Conservation (phyloP, 2,797 vertebrate species). For the Masticophis lateralis region DNA sequence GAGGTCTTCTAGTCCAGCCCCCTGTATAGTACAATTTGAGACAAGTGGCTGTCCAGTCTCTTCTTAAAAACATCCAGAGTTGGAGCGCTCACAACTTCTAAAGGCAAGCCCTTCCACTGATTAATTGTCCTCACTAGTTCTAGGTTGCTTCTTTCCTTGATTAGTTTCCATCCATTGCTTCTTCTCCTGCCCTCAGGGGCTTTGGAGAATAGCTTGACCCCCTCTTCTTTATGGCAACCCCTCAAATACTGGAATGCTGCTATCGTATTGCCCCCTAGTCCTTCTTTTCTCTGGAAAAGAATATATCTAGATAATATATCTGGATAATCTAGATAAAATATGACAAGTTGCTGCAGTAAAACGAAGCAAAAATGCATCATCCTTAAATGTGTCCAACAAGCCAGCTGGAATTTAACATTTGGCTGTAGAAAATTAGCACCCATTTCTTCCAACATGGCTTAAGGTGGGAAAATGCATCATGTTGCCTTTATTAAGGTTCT, state of each 20-base stretch:
- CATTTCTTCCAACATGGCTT: background rate
- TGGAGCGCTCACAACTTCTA: background rate
- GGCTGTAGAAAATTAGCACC: background rate
- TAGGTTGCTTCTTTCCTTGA: no score
- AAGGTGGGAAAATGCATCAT: slow-evolving; percentile 44
- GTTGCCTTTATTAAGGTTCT: slow-evolving; percentile 56
- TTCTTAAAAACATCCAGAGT: background rate
- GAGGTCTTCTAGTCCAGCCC: background rate
- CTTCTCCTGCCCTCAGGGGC: no score
- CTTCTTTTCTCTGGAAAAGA: background rate
- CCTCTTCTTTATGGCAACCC: no score
- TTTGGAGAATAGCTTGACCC: no score
- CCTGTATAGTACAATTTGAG: background rate
- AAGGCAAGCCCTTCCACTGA: no score
- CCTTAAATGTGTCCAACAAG: background rate
- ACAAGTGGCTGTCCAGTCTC: background rate
- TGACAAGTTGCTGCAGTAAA: background rate
- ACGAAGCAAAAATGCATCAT: background rate
- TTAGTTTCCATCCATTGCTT: no score
- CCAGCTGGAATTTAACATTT: background rate
- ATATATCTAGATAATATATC: no score
- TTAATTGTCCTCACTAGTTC: no score
- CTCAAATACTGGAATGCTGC: no score
- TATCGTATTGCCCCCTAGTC: background rate
- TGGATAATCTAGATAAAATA: background rate